A percentile compares a stretch with the other conserved stretches of the same genome.
Evolutionary conservation across 2,113 vertebrate genomes (phyloP).

Genomic region (Mustela nigripes): DNA sequence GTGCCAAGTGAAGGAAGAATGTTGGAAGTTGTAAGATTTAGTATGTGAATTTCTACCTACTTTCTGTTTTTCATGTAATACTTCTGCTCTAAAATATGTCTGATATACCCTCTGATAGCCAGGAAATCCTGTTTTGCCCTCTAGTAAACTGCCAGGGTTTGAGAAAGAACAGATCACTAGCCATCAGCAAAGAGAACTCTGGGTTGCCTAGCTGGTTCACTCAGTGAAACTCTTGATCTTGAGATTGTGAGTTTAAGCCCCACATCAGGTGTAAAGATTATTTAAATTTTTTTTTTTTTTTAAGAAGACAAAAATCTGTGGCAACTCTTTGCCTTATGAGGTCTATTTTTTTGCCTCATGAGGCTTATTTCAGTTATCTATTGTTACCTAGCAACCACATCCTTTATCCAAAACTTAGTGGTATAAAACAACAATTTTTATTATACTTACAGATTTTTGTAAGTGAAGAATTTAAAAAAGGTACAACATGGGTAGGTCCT

Average conservation of each 20-base stretch:
- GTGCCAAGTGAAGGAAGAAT: background rate
- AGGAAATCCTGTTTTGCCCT: background rate
- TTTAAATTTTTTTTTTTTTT: background rate
- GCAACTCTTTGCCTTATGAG: background rate
- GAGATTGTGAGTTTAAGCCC: background rate
- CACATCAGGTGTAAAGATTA: background rate
- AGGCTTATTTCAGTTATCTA: background rate
- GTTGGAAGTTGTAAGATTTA: background rate
- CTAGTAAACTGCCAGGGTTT: background rate
- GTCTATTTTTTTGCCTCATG: too few relatives aligned
- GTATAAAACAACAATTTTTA: background rate
- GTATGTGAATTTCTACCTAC: background rate
- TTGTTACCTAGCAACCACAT: background rate
- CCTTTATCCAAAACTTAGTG: background rate
- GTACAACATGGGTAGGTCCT: background rate
- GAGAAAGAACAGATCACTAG: background rate
- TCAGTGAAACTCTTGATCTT: background rate
- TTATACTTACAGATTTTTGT: background rate
- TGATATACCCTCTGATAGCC: background rate
- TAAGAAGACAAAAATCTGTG: background rate
- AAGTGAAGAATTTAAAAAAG: background rate
- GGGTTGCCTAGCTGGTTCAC: background rate
- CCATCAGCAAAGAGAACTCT: background rate
- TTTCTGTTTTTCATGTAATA: background rate
- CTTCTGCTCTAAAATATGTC: background rate